phyloP scores from a whole-genome alignment of 1,140 invertebrate genomes.

The Drosophila ananassae region DNA sequence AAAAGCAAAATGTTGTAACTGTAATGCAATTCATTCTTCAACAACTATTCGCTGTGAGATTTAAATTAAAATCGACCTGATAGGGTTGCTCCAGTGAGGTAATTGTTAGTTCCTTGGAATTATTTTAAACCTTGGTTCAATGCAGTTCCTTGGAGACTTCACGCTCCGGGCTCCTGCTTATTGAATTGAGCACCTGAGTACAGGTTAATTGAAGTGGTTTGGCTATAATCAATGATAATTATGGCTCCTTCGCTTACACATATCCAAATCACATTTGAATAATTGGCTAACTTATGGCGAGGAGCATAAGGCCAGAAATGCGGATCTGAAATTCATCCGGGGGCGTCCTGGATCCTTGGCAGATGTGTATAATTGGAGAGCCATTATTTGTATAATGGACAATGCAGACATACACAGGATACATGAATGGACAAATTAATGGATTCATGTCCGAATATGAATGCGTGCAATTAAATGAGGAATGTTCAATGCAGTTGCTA shows the following conservation, averaged over 20 bases:
- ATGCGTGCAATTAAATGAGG: slow-evolving; percentile 1
- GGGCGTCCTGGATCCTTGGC: not conserved
- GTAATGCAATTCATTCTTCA: slow-evolving; percentile 8
- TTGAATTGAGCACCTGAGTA: not conserved
- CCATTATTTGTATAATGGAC: slow-evolving; percentile 39
- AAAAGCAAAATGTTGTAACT: slow-evolving; percentile 20
- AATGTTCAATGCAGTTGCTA: not conserved
- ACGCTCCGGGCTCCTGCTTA: not conserved
- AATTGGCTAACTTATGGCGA: slow-evolving; percentile 3
- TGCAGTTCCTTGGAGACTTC: no score
- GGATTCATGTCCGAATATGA: slow-evolving; percentile 5
- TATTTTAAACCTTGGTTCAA: no score
- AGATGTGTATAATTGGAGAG: slow-evolving; percentile 35
- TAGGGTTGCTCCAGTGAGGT: not conserved
- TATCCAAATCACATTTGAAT: slow-evolving; percentile 18
- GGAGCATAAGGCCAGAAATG: not conserved
- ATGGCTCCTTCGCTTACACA: not conserved
- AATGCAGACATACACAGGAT: slow-evolving; percentile 1
- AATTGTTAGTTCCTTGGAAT: not conserved
- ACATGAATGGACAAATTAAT: slow-evolving; percentile 11
- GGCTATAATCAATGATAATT: slow-evolving; percentile 9
- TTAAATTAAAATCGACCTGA: not conserved
- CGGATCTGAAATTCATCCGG: not conserved
- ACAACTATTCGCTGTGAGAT: not conserved
- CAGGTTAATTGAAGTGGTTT: not conserved